phyloP scores from a whole-genome alignment of 2,113 vertebrate species.

The Emydura subglobosa region DNA sequence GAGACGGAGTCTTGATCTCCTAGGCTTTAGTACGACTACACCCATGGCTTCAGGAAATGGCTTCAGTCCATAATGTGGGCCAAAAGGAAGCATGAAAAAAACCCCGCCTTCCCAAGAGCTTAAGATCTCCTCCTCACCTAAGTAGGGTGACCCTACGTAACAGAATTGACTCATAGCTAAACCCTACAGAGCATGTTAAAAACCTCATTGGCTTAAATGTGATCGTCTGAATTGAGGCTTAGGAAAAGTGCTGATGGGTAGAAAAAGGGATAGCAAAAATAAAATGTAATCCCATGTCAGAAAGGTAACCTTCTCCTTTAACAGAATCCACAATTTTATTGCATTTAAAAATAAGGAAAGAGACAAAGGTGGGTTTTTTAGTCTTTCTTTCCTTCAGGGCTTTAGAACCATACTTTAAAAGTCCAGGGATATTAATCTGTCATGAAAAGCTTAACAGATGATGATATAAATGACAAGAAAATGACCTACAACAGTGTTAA shows the following conservation, averaged over 20 bases:
- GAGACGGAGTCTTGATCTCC: neutral
- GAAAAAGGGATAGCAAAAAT: neutral
- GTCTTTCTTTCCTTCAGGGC: constrained; percentile 61
- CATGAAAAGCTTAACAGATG: constrained; percentile 69
- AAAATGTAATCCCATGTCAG: neutral
- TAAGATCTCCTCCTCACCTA: neutral
- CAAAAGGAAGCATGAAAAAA: neutral
- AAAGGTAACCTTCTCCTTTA: constrained; percentile 49
- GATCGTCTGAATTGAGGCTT: neutral
- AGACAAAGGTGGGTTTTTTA: neutral
- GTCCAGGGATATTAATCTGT: constrained; percentile 70
- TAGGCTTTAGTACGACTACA: neutral
- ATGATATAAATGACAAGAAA: constrained; percentile 66
- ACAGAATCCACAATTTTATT: constrained; percentile 50
- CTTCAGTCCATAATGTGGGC: neutral
- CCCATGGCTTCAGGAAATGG: constrained; percentile 3
- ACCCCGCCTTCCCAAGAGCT: neutral
- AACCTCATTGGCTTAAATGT: neutral
- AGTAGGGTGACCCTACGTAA: neutral
- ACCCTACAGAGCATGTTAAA: neutral
- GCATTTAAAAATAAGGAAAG: constrained; percentile 9
- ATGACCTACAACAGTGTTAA: constrained; percentile 67
- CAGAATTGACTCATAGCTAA: neutral
- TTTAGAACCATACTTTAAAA: constrained; percentile 68
- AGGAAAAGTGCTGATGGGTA: neutral